Base-by-base conservation (phyloP, 2,888 invertebrate genomes). In the Plagodis dolabraria region DNA sequence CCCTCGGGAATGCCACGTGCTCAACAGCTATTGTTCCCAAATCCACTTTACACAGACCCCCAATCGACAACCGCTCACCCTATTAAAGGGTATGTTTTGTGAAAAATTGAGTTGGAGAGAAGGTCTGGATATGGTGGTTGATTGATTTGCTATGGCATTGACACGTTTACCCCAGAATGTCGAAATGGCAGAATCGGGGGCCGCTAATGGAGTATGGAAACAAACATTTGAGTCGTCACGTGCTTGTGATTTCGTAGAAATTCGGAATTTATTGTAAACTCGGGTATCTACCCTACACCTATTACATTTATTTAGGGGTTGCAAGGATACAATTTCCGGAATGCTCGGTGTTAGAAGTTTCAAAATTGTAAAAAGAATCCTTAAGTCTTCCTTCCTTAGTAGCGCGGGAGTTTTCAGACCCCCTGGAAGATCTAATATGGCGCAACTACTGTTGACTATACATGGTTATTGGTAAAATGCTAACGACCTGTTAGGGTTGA, bases 161-260 rank as follows among this genome's bases (percentile, higher is more conserved):
- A 75, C 75, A 74, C 68, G 72, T 83, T 87, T 83, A 82, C 85
- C 85, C 87, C 79, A 78, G 82, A 85, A 79, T 65, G 71, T 71
- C 64, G 68, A 72, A 79, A 75, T 78, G 69, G 62, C 65, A 72
- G 67, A 74, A 71, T 67, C 73, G 80, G 85, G 83, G 74, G 77
- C 68, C 70, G 67, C 74, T 83, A 86, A 86, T 85, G 83, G 81
- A 77, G 82, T 82, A 80, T 75, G 72, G 76, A 69, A 77, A 80
- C 81, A 80, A 58, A 76, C 73, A 72, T 73, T 78, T 76, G 70
- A 70, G 71, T 70, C 63, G 78, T 71, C 86, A 82, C 85, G 86
- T 87, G 87, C 74, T 60, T 67, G 69, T 70, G 55, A 67, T 52
- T 55, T 60, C 59, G 66, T 72, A 79, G 74, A 73, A 74, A 72